phyloP scores from a whole-genome alignment of 2,113 vertebrate genomes.

The Emydura subglobosa region DNA sequence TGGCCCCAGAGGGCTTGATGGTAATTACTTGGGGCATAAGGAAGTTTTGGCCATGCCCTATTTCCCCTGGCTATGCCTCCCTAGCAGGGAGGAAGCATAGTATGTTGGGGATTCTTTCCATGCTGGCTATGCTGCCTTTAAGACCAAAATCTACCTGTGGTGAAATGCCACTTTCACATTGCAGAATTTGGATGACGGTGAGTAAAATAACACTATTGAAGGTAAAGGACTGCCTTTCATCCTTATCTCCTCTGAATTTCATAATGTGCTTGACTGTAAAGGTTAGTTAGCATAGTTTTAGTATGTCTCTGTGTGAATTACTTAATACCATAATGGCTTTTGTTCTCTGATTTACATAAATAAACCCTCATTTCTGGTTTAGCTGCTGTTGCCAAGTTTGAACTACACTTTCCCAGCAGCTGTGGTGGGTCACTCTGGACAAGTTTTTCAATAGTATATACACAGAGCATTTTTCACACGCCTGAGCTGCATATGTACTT shows the following conservation, averaged over 20 bases:
- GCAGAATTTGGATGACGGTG: not conserved
- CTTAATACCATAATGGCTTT: constrained; percentile 3
- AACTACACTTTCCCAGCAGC: constrained; percentile 10
- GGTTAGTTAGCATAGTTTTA: constrained; percentile 17
- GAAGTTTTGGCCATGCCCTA: not conserved
- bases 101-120: not conserved
- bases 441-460: not conserved
- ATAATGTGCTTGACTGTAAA: accelerated
- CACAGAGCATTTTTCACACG: not conserved
- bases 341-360: constrained; percentile 2
- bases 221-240: not conserved
- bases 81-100: accelerated
- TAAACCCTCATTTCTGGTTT: constrained; percentile 30
- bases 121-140: not conserved
- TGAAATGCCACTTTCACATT: not conserved
- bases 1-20: not conserved
- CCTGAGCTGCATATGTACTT: accelerated
- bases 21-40: not conserved
- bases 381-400: not conserved
- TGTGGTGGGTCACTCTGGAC: not conserved
- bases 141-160: accelerated
- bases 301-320: not conserved
- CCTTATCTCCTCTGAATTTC: not conserved
- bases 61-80: not conserved
- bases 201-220: not conserved